A percentile compares a stretch with the other conserved stretches of the same genome.
These are phyloP conservation scores for Psammodynastes pulverulentus DNA, from an alignment of 2,113 vertebrate genomes.

Conservation along the genomic window DNA sequence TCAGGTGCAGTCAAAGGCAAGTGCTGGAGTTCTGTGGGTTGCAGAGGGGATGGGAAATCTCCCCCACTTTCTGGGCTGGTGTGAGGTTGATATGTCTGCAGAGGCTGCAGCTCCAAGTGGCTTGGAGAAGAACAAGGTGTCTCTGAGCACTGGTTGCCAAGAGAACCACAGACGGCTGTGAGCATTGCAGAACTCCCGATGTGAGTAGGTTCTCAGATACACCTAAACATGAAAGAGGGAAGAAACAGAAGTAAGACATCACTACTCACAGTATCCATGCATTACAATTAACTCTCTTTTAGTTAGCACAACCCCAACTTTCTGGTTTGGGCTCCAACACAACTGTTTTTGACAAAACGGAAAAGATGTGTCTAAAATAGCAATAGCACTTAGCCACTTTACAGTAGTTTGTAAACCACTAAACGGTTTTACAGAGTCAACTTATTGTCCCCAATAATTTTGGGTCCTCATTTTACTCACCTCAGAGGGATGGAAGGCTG, in stretches of 20 bases:
- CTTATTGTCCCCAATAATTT: no score
- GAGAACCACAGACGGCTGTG: slow-evolving; percentile 76
- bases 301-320: not conserved
- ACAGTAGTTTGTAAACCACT: no score
- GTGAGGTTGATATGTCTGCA: slow-evolving; percentile 72
- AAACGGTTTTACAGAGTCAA: no score
- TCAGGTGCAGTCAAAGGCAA: slow-evolving; percentile 68
- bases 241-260: slow-evolving; percentile 16
- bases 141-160: slow-evolving; percentile 76
- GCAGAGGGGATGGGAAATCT: slow-evolving; percentile 64
- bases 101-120: slow-evolving; percentile 70
- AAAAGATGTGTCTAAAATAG: not conserved
- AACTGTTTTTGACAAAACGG: not conserved
- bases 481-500: no score
- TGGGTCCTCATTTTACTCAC: no score
- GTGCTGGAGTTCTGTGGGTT: slow-evolving; percentile 66
- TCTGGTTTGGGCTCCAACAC: not conserved
- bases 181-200: slow-evolving; percentile 71
- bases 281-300: not conserved
- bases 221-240: slow-evolving; percentile 45
- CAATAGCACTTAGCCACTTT: no score
- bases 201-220: slow-evolving; percentile 54
- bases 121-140: slow-evolving; percentile 69
- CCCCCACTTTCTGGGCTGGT: slow-evolving; percentile 58
- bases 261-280: not conserved